phyloP scores from a whole-genome alignment of 2,797 vertebrate species.

The Gymnoscopelus braueri region DNA sequence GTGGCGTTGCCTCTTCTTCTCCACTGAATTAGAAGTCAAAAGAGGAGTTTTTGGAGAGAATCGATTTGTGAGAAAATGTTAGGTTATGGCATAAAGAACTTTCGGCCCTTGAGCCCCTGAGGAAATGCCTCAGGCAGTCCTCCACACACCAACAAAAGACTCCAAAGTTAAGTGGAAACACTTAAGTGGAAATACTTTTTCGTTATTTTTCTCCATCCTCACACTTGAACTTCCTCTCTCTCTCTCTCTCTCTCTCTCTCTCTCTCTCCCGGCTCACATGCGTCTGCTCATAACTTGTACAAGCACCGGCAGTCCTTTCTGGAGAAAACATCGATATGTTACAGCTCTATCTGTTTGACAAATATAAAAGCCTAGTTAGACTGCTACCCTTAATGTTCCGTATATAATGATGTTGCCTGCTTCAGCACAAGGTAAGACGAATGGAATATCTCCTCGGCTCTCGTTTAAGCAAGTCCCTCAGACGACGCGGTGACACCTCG shows the following conservation, averaged over 20 bases:
- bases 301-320: constrained; percentile 29
- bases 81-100: constrained; percentile 51
- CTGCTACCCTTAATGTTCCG: constrained; percentile 55
- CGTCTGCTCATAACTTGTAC: constrained; percentile 27
- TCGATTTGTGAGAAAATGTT: constrained; percentile 61
- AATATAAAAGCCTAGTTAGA: constrained; percentile 70
- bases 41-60: constrained; percentile 18
- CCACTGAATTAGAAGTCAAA: constrained; percentile 50
- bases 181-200: not conserved
- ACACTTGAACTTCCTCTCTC: not conserved
- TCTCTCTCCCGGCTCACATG: constrained; percentile 2
- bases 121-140: constrained; percentile 39
- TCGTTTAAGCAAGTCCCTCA: constrained; percentile 74
- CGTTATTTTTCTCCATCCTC: constrained; percentile 5
- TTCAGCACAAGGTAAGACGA: constrained; percentile 77
- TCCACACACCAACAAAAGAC: constrained; percentile 49
- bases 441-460: constrained; percentile 68
- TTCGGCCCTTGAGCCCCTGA: constrained; percentile 35
- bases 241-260: constrained; percentile 12
- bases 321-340: constrained; percentile 55
- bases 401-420: constrained; percentile 69
- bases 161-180: constrained; percentile 56
- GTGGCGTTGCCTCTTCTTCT: constrained; percentile 48
- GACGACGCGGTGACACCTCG: constrained; percentile 68
- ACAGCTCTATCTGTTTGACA: constrained; percentile 62